Base-by-base conservation (phyloP, 2,888 invertebrate species). In the Drosophila niveifrons region DNA sequence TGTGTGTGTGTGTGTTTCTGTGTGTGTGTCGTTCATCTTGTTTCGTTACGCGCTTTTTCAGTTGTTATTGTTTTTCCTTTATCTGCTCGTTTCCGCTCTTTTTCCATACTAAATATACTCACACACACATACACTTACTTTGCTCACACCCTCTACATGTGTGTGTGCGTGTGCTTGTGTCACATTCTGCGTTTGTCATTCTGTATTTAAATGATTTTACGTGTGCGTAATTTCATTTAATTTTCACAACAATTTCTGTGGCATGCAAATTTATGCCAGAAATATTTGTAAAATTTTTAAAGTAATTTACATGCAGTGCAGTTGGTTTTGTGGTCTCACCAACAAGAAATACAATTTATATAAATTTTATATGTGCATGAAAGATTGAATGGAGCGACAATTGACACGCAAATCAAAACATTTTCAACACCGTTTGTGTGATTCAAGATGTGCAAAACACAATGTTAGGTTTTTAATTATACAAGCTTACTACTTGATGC, bases 221-320 rank as follows among this genome's bases (percentile, higher is more conserved):
- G 73, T 85, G 80, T 75, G 51, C 66, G 69, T 68, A 72, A 83
- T 83, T 80, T 80, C 72, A 86, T 84, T 84, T 72, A 71, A 86
- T 84, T 75, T 77, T 58, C 58, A 68, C 66, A 74, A 74, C 34
- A 72, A 85, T 78, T 72, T 70, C 57, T 72, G 56, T 70, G 77
- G 77, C 62, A 79, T 80, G 62, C 72, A 56, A 56, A 81, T 78
- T 84, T 77, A 82, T 83, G 80, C 82, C 83, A 72, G 66, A 83
- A 89, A 80, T 86, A 88, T 89, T 66, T 78, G 57, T 52, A 76
- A 75, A 47, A 88, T 89, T 82, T 50, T 89, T 68, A 56, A 85
- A 81, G 81, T 72, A 61, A 78, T 75, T 78, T 70, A 57, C 72
- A 59, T 69, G 18, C 52, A 69, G 55, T 63, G 31, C 18, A 66